A percentile compares a stretch with the other conserved stretches of the same genome.
Evolutionary conservation across 2,113 vertebrate species (phyloP).

Genomic region (Genyomyrus donnyi): DNA sequence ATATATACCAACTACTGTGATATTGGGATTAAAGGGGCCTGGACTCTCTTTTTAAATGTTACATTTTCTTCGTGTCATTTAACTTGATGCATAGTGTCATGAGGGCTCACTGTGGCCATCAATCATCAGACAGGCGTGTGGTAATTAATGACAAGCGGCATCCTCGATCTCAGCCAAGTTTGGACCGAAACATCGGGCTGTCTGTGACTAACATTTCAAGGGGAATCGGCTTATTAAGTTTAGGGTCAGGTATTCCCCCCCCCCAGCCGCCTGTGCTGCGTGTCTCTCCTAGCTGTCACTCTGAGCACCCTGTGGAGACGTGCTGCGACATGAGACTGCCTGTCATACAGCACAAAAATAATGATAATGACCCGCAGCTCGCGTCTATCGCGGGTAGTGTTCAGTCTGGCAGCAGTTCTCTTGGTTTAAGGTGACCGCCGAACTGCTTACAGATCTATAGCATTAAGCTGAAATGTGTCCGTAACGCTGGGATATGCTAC

Average conservation of each 20-base stretch:
- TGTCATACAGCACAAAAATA: not conserved
- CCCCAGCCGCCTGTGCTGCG: not conserved
- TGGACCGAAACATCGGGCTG: not conserved
- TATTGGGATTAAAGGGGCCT: not conserved
- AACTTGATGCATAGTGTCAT: not conserved
- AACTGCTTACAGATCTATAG: not conserved
- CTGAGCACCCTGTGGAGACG: not conserved
- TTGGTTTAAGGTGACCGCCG: not conserved
- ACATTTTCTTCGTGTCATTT: not conserved
- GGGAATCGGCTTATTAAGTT: not conserved
- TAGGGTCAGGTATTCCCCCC: not conserved
- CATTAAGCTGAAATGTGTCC: not conserved
- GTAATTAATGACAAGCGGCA: not conserved
- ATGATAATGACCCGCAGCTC: not conserved
- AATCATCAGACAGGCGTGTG: not conserved
- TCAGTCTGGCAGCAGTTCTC: not conserved
- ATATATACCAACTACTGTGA: not conserved
- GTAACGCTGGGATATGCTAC: not conserved
- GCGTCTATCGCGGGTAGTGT: not conserved
- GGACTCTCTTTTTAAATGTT: not conserved
- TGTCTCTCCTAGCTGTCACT: not conserved
- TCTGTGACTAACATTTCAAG: not conserved
- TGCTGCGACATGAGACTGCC: not conserved
- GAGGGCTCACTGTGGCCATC: not conserved
- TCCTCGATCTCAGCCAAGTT: not conserved